Evolutionary conservation across 2,797 vertebrate species (phyloP).

Genomic region (Esox lucius): DNA sequence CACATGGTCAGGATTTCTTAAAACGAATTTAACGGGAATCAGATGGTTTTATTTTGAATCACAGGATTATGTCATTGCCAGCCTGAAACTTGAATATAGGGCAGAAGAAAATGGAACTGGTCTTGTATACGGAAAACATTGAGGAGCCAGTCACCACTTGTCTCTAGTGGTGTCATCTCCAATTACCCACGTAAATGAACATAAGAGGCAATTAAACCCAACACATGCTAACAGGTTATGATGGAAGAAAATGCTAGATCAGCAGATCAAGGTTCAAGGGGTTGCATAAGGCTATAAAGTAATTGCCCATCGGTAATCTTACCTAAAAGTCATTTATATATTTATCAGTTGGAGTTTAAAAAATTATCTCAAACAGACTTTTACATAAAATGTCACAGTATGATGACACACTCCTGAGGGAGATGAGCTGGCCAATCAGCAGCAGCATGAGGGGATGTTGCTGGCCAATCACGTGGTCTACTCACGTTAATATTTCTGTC

Average conservation of each 20-base stretch:
- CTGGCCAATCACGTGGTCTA: too few species aligned
- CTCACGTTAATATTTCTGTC: too few species aligned
- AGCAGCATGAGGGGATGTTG: too few species aligned
- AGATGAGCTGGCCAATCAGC: too few species aligned
- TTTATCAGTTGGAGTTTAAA: too few species aligned
- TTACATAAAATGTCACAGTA: too few species aligned
- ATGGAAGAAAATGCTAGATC: not conserved
- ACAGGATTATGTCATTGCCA: not conserved
- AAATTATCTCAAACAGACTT: too few species aligned
- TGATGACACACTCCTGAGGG: too few species aligned
- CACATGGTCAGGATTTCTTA: not conserved
- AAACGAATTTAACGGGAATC: slow-evolving; percentile 10
- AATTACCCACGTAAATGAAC: not conserved
- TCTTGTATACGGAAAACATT: not conserved
- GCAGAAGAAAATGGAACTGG: slow-evolving; percentile 22
- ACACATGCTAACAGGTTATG: not conserved
- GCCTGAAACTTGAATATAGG: slow-evolving; percentile 1
- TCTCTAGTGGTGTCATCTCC: not conserved
- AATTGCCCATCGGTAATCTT: too few species aligned
- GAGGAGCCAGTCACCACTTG: not conserved
- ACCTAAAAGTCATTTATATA: too few species aligned
- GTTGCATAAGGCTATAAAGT: not conserved
- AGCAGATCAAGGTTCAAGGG: not conserved
- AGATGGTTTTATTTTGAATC: slow-evolving; percentile 10
- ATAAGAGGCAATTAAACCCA: not conserved